These are phyloP conservation scores for Ichneumoninae sp. DNA, from an alignment of 2,888 invertebrate species.

Conservation along the genomic window DNA sequence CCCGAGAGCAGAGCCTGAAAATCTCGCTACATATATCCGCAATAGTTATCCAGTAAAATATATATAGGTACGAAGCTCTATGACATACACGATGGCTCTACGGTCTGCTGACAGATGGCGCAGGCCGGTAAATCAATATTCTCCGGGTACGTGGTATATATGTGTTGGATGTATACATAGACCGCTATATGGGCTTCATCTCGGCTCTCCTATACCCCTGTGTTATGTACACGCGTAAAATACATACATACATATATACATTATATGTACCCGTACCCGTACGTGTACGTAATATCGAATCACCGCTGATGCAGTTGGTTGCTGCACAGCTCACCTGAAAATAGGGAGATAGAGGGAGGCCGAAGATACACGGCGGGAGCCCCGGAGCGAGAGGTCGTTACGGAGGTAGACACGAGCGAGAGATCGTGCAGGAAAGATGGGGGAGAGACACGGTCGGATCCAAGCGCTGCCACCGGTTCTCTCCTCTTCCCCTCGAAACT, in stretches of 20 bases:
- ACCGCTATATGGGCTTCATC: conserved; percentile 45
- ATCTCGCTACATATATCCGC: conserved; percentile 22
- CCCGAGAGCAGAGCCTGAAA: conserved; percentile 24
- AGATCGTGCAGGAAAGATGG: conserved; percentile 28
- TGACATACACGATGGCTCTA: conserved; percentile 65
- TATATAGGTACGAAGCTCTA: conserved; percentile 43
- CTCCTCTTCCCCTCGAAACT: conserved; percentile 36
- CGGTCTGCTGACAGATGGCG: conserved; percentile 78
- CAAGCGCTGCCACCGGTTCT: not conserved
- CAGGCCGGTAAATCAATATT: conserved; percentile 78
- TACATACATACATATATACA: not conserved
- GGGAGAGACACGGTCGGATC: conserved; percentile 51
- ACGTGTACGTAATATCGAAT: conserved; percentile 69
- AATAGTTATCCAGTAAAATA: not conserved
- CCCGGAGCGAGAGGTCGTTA: not conserved
- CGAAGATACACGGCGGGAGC: not conserved
- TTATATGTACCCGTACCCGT: not conserved
- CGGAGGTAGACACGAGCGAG: not conserved
- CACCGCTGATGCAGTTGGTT: conserved; percentile 62
- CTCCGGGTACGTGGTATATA: conserved; percentile 49
- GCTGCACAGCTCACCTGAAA: conserved; percentile 57
- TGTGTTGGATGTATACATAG: conserved; percentile 54
- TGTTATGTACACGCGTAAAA: conserved; percentile 44
- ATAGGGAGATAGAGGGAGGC: conserved; percentile 21
- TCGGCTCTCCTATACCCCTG: conserved; percentile 38